Percentiles rank a stretch among this genome's conserved stretches.
Evolutionary conservation across 2,113 vertebrate genomes (phyloP).

Genomic region (Ammodytes marinus): DNA sequence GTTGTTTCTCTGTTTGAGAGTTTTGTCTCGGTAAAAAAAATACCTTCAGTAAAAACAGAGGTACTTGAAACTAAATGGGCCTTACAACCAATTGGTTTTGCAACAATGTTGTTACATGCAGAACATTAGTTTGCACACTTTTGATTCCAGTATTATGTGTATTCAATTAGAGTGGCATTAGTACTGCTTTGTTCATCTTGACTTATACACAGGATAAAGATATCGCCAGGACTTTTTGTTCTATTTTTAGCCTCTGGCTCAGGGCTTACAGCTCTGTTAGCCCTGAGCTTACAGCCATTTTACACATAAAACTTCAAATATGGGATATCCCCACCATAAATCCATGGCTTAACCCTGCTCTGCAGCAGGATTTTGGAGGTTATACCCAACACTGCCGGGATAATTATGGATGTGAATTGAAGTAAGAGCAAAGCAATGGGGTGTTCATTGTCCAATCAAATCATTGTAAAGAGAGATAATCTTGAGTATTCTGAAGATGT

Average conservation of each 20-base stretch:
- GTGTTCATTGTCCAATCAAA: conserved; percentile 15
- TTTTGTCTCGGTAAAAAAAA: neutral
- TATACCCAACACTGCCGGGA: conserved; percentile 7
- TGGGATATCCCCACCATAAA: conserved; percentile 17
- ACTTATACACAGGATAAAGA: conserved; percentile 18
- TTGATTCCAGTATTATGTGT: neutral
- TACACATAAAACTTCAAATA: conserved; percentile 53
- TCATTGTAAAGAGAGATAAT: neutral
- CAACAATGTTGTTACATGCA: neutral
- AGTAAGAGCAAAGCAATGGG: conserved; percentile 2
- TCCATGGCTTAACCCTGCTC: conserved; percentile 8
- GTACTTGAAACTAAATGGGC: neutral
- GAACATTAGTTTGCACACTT: neutral
- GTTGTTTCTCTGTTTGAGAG: neutral
- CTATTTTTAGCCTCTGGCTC: conserved; percentile 29
- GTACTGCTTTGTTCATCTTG: neutral
- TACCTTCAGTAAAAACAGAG: neutral
- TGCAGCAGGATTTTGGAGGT: neutral
- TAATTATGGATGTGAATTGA: conserved; percentile 14
- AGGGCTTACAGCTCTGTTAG: conserved; percentile 41
- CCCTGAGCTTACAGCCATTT: conserved; percentile 43
- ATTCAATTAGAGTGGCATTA: neutral
- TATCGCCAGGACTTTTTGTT: conserved; percentile 6
- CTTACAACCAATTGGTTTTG: conserved; percentile 10
- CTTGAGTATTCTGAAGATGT: neutral